Base-by-base conservation (phyloP, 2,888 invertebrate species). In the Zaprionus obscuricornis region DNA sequence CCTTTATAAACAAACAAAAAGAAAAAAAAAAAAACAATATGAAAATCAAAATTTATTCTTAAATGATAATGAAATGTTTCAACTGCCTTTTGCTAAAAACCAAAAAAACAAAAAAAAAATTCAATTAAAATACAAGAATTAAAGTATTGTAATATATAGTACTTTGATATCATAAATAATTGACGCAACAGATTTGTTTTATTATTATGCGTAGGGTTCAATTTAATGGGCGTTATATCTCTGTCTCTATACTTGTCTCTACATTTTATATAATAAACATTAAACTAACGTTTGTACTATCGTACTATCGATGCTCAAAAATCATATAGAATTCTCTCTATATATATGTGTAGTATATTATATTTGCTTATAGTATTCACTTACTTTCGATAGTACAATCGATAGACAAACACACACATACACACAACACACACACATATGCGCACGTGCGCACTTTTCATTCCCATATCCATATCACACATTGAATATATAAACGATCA, bases 1-100 rank as follows among this genome's bases (percentile, higher is more conserved):
- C n/a, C n/a, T n/a, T n/a, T n/a, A n/a, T n/a, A n/a, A n/a, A n/a
- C n/a, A n/a, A n/a, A n/a, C n/a, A n/a, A n/a, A n/a, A 10, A 42
- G 42, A 8, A 31, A 40, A 10, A 6, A 20, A 17, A 17, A 24
- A 46, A 37, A 20, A 13, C 24, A 45, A 55, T 31, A 55, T 26
- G 37, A 45, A 36, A 45, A 50, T 31, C 40, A 37, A 26, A 51
- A 52, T 31, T 31, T 34, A 50, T 31, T n/a, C 49, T 3, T 20
- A 54, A 17, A 43, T 2, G 5, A 36, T 57, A 55, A 63, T 59
- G 27, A 73, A 64, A 58, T 72, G 73, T 78, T 75, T 75, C 72
- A 55, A 75, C 76, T 70, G 66, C 66, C 52, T 70, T 66, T 66
- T 39, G 45, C 31, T 40, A 59, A 62, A 52, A 39, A n/a, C n/a